Evolutionary conservation across 2,797 vertebrate species (phyloP).

Genomic region (Microtus obscurus): DNA sequence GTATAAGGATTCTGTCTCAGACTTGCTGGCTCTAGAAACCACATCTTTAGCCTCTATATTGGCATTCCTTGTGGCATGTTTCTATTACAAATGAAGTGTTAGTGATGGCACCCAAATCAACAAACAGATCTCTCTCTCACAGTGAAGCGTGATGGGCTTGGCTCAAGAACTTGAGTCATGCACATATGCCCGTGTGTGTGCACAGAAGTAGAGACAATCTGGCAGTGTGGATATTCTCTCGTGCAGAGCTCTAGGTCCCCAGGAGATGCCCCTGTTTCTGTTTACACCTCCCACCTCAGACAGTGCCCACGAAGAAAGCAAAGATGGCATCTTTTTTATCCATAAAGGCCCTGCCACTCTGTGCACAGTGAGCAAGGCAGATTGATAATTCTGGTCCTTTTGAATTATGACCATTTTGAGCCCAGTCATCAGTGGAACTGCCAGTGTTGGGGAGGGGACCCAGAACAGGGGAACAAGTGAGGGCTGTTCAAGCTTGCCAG

Average conservation of each 20-base stretch:
- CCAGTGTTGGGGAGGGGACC: no score
- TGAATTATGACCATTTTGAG: background rate
- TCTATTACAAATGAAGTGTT: background rate
- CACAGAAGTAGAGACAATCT: background rate
- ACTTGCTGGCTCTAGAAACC: background rate
- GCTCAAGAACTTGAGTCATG: background rate
- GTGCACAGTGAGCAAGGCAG: background rate
- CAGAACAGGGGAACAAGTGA: fast-evolving
- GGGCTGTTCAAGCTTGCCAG: background rate
- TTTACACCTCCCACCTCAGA: background rate
- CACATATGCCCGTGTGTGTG: background rate
- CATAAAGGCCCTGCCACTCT: background rate
- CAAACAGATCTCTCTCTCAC: background rate
- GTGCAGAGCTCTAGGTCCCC: background rate
- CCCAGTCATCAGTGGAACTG: background rate
- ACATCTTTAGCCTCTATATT: background rate
- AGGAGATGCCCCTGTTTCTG: background rate
- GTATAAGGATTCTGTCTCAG: background rate
- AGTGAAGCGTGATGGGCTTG: background rate
- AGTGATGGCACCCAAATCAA: background rate
- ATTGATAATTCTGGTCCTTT: background rate
- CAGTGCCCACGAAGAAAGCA: background rate
- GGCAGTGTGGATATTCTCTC: background rate
- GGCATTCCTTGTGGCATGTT: background rate
- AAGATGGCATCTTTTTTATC: background rate